These are phyloP conservation scores for Drosophila pruinosa DNA, from an alignment of 1,140 invertebrate species.

Conservation along the genomic window DNA sequence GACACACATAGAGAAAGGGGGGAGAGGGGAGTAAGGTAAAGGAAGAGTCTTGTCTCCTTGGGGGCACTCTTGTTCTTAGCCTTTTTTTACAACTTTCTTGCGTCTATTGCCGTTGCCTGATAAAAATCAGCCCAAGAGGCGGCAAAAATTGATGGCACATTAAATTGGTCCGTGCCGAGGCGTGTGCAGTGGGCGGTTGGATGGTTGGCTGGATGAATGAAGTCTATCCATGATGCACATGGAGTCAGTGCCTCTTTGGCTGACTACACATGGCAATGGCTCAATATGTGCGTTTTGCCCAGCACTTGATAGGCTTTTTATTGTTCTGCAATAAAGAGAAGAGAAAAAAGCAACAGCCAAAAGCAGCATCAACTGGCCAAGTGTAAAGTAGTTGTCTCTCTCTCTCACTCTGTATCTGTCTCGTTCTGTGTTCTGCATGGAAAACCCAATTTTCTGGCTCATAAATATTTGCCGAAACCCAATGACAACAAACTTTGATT, in stretches of 20 bases:
- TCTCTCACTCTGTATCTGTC: background rate
- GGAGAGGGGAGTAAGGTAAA: background rate
- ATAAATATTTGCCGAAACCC: conserved; percentile 75
- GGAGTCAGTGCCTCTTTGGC: conserved; percentile 5
- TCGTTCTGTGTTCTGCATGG: conserved; percentile 16
- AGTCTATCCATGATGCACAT: background rate
- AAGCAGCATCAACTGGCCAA: conserved; percentile 13
- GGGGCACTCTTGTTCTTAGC: conserved; percentile 7
- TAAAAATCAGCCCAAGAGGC: conserved; percentile 57
- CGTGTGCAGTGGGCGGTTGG: conserved; percentile 34
- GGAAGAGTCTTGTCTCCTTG: conserved; percentile 4
- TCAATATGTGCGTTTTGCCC: conserved; percentile 62
- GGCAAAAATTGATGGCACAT: conserved; percentile 75
- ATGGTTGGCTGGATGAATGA: background rate
- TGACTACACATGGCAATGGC: conserved; percentile 50
- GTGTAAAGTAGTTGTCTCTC: conserved; percentile 63
- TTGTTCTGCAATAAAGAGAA: conserved; percentile 60
- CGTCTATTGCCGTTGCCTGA: conserved; percentile 52
- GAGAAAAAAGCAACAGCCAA: conserved; percentile 3
- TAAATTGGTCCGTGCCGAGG: conserved; percentile 64
- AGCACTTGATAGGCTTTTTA: conserved; percentile 65
- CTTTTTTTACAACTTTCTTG: conserved; percentile 42
- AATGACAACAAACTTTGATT: conserved; percentile 65
- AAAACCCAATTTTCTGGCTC: conserved; percentile 76
- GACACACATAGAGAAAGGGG: conserved; percentile 23